Percentiles rank a stretch among this genome's conserved stretches.
Conservation (phyloP, 2,888 invertebrate species). For the Pristionchus exspectatus region DNA sequence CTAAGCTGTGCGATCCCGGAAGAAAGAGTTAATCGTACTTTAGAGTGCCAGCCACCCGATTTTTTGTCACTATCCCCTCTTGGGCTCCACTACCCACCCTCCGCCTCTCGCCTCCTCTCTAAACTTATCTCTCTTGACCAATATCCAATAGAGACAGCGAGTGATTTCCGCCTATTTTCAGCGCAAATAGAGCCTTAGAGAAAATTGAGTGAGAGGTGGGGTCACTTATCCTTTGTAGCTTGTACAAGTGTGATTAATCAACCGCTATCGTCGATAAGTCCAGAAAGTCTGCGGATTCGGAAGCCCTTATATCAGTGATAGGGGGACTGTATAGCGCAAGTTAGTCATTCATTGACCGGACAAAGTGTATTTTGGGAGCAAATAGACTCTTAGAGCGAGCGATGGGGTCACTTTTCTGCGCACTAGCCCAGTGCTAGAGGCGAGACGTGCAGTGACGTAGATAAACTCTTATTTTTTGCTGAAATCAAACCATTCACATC, state of each 20-base stretch:
- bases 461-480: background rate
- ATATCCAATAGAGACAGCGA: constrained; percentile 22
- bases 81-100: background rate
- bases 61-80: constrained; percentile 28
- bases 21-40: background rate
- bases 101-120: background rate
- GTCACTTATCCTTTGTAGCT: background rate
- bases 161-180: constrained; percentile 24
- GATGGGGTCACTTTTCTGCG: background rate
- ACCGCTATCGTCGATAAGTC: background rate
- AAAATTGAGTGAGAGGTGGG: background rate
- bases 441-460: background rate
- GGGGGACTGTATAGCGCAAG: background rate
- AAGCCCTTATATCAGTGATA: background rate
- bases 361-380: background rate
- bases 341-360: background rate
- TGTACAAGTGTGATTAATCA: too few species aligned
- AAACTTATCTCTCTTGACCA: constrained; percentile 26
- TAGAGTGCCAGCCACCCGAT: background rate
- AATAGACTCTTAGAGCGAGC: background rate
- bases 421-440: background rate
- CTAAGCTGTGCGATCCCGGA: background rate
- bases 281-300: background rate
- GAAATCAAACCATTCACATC: too few species aligned
- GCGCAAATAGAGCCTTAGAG: background rate